A percentile compares a stretch with the other conserved stretches of the same genome.
Evolutionary conservation across 2,797 vertebrate species (phyloP).

Genomic region (Cyclopterus lumpus): DNA sequence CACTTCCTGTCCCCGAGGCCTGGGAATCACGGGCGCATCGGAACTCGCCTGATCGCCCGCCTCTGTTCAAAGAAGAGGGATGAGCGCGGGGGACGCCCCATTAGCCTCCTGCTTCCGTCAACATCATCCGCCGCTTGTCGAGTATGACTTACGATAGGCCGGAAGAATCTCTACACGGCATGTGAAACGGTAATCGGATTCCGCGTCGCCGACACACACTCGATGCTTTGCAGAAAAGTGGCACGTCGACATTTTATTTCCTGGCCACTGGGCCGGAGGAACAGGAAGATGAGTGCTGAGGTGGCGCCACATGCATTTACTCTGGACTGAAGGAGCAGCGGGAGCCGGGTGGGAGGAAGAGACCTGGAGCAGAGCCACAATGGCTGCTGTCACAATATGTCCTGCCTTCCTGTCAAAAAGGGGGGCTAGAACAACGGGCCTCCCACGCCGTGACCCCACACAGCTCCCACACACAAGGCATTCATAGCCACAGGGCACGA

Average conservation of each 20-base stretch:
- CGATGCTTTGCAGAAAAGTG: not conserved
- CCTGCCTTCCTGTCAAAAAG: constrained; percentile 69
- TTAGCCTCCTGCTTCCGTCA: constrained; percentile 40
- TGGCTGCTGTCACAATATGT: constrained; percentile 78
- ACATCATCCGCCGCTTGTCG: constrained; percentile 35
- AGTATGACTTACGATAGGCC: constrained; percentile 21
- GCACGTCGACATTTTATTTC: not conserved
- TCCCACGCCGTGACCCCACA: constrained; percentile 73
- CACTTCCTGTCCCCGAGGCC: constrained; percentile 79
- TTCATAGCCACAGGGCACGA: constrained; percentile 58
- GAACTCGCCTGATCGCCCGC: constrained; percentile 44
- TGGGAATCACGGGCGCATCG: constrained; percentile 72
- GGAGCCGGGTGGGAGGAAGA: constrained; percentile 74
- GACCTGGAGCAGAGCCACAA: constrained; percentile 76
- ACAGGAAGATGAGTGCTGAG: constrained; percentile 64
- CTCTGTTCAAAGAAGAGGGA: constrained; percentile 31
- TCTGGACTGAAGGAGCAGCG: constrained; percentile 54
- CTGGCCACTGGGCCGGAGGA: constrained; percentile 11
- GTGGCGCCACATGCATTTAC: constrained; percentile 41
- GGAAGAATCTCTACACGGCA: constrained; percentile 10
- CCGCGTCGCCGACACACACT: not conserved
- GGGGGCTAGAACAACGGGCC: constrained; percentile 73
- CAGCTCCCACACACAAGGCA: constrained; percentile 72
- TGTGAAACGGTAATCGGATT: constrained; percentile 37
- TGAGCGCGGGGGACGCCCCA: constrained; percentile 13